Percentiles rank a stretch among this genome's conserved stretches.
Evolutionary conservation across 2,888 invertebrate genomes (phyloP).

Genomic region (Caenorhabditis macrosperma): DNA sequence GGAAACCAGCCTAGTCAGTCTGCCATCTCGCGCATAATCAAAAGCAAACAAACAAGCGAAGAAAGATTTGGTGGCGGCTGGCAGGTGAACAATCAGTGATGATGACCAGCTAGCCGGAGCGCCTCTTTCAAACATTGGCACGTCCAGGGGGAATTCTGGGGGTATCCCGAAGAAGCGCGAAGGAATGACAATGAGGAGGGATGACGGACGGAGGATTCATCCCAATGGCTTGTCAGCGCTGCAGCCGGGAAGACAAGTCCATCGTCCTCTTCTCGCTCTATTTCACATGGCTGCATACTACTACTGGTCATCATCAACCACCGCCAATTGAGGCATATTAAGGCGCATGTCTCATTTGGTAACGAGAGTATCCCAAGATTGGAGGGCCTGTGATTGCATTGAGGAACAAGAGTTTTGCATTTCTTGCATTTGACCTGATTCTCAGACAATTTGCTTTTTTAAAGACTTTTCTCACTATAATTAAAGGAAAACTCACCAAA

Average conservation of each 20-base stretch:
- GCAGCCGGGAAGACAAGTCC: slow-evolving; percentile 22
- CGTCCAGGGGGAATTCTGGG: neutral
- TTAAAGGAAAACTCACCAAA: slow-evolving; percentile 36
- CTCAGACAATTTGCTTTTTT: slow-evolving; percentile 13
- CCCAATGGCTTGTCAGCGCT: slow-evolving; percentile 37
- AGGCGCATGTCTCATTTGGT: slow-evolving; percentile 48
- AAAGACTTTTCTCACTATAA: neutral
- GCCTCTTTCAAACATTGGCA: neutral
- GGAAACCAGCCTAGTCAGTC: slow-evolving; percentile 12
- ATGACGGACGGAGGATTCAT: slow-evolving; percentile 1
- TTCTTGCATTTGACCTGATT: neutral
- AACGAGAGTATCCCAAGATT: slow-evolving; percentile 4
- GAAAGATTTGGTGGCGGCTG: neutral
- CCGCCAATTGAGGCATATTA: slow-evolving; percentile 17
- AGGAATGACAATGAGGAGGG: slow-evolving; percentile 38
- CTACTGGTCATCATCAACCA: slow-evolving; percentile 49
- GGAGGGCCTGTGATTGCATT: neutral
- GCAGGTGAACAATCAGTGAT: slow-evolving; percentile 35
- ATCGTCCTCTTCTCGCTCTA: slow-evolving; percentile 55
- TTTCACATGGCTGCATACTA: slow-evolving; percentile 43
- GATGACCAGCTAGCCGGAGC: slow-evolving; percentile 13
- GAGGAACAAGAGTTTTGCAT: neutral
- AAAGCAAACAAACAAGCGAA: slow-evolving; percentile 47
- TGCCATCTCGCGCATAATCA: slow-evolving; percentile 55
- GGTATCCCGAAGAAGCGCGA: slow-evolving; percentile 11